Evolutionary conservation across 2,797 vertebrate species (phyloP).

Genomic region (Ibycter americanus): DNA sequence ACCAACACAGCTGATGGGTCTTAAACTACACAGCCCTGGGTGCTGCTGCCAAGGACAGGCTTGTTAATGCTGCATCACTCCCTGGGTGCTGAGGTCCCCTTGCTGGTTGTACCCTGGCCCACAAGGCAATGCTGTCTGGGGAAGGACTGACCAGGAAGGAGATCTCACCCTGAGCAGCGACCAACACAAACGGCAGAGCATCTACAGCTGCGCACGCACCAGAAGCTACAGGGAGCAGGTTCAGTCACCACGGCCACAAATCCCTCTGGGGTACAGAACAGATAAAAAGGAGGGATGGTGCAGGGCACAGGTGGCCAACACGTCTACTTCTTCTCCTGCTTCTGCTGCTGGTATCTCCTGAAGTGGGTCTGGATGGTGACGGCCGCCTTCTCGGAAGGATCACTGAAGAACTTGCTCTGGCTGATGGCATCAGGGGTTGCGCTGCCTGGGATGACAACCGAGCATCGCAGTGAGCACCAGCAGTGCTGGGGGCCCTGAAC

Average conservation of each 20-base stretch:
- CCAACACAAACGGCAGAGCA: background rate
- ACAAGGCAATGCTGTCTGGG: rapidly evolving
- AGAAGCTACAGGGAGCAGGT: background rate
- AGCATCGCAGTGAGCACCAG: background rate
- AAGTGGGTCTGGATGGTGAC: slow-evolving; percentile 85
- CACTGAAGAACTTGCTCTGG: background rate
- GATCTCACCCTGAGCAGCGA: background rate
- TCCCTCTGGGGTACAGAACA: background rate
- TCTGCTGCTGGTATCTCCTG: slow-evolving; percentile 87
- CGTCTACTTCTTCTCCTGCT: slow-evolving; percentile 71
- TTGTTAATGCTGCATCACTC: rapidly evolving
- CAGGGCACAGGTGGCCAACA: rapidly evolving
- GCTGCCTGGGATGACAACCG: background rate
- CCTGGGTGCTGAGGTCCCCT: background rate
- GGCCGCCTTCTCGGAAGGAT: slow-evolving; percentile 76
- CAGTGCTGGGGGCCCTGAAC: background rate
- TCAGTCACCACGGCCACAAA: background rate
- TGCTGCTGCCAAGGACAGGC: background rate
- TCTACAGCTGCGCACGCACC: background rate
- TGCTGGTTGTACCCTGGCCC: background rate
- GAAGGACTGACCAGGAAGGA: background rate
- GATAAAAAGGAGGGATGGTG: background rate
- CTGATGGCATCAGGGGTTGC: background rate
- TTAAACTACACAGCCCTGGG: background rate
- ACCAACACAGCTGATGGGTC: background rate